Evolutionary conservation across 1,140 invertebrate genomes (phyloP).

Genomic region (Theocolax elegans): DNA sequence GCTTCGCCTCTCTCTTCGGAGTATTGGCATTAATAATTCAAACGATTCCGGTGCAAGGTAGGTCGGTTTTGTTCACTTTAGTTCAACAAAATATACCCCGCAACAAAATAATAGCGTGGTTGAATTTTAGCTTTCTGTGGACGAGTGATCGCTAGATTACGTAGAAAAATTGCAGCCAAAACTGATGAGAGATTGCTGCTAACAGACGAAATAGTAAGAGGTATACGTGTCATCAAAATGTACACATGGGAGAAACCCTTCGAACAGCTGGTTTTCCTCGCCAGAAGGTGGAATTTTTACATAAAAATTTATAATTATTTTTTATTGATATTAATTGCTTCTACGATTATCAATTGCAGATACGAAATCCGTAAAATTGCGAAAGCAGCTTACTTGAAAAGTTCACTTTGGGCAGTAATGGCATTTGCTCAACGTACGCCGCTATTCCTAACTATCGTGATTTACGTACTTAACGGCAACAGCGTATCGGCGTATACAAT

Average conservation of each 20-base stretch:
- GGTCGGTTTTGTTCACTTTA: too few species aligned
- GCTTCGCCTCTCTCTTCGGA: constrained; percentile 70
- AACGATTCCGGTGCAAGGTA: constrained; percentile 74
- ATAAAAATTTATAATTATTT: not conserved
- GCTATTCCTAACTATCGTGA: constrained; percentile 76
- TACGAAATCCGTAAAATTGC: constrained; percentile 76
- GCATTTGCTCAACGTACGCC: constrained; percentile 78
- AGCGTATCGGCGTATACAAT: constrained; percentile 75
- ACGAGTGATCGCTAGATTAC: constrained; percentile 45
- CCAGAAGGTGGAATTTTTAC: constrained; percentile 48
- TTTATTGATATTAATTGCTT: too few species aligned
- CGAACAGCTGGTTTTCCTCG: constrained; percentile 69
- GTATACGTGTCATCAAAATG: constrained; percentile 81
- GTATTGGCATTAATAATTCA: constrained; percentile 71
- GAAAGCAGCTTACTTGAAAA: constrained; percentile 77
- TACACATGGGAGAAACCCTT: constrained; percentile 87
- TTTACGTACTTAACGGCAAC: constrained; percentile 74
- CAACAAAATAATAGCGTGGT: not conserved
- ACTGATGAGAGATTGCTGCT: constrained; percentile 73
- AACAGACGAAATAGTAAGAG: constrained; percentile 74
- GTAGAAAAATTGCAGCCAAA: constrained; percentile 64
- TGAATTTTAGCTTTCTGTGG: constrained; percentile 13
- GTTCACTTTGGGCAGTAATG: constrained; percentile 75
- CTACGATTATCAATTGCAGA: constrained; percentile 57
- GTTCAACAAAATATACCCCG: too few species aligned